Evolutionary conservation across 2,797 vertebrate genomes (phyloP), one percentile per base, ranked within the genome.

Genomic region (Caiman crocodilus): DNA sequence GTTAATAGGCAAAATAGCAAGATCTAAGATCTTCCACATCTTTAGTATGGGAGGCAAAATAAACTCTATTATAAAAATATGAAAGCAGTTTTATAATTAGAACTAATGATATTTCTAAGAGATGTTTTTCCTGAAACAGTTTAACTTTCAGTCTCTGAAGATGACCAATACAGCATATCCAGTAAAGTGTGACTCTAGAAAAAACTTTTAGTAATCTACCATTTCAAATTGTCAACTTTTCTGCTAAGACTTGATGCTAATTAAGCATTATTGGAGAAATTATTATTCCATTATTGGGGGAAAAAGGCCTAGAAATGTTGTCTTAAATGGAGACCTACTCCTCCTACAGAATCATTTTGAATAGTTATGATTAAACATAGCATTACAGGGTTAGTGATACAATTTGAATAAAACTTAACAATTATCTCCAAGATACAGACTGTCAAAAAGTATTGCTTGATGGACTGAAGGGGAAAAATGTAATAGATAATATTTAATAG

Each of bases 271-370:
- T 50, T 50, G 42, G 42, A 3, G 3, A 50, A 50, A 50, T 50
- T 50, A 50, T 50, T 80, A 60, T 56, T 93, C 42, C 67, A 82
- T 64, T 87, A 82, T 1, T 17, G 18, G 82, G 28, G 13, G 18
- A 26, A 7, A 57, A 88, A 87, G 42, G 5, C 59, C 56, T 88
- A 86, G 81, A 88, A 95, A 88, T 0, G 1, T 63, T 93, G 73
- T n/a, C 60, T 88, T 76, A 73, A 96, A 86, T 69, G 85, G 60
- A 94, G 94, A 95, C 57, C 87, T 85, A 81, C 64, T 25, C 82
- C 76, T 95, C 91, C 88, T 69, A 95, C 88, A 94, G 88, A 95
- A 94, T 71, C 57, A 58, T 87, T 93, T 94, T 14, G 90, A 83
- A 84, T 80, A 88, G 75, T 69, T 90, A 69, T 95, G 87, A 93